A percentile compares a stretch with the other conserved stretches of the same genome.
These are phyloP conservation scores for Pseudomyrmex dendroicus DNA, from an alignment of 1,140 invertebrate genomes.

Conservation along the genomic window DNA sequence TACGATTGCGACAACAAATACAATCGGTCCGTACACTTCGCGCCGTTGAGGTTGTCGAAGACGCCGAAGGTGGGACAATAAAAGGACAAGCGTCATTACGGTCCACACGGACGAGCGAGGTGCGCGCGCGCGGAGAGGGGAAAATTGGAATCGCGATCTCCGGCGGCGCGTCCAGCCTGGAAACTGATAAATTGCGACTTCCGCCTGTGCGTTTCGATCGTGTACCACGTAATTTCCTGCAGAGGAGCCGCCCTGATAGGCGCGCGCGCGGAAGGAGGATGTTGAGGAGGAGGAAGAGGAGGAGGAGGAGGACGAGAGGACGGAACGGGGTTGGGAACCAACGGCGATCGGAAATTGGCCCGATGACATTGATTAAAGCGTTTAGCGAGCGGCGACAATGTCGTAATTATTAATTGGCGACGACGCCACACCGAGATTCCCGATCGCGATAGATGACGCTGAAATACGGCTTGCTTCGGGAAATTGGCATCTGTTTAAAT, in stretches of 20 bases:
- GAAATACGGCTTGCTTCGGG: slow-evolving; percentile 45
- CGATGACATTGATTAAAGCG: slow-evolving; percentile 86
- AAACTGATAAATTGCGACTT: slow-evolving; percentile 84
- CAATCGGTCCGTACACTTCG: neutral
- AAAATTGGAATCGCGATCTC: slow-evolving; percentile 69
- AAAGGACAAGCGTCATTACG: slow-evolving; percentile 45
- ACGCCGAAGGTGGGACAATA: slow-evolving; percentile 8
- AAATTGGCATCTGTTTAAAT: slow-evolving; percentile 31
- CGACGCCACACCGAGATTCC: slow-evolving; percentile 79
- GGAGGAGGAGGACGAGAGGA: slow-evolving; percentile 52
- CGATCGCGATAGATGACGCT: slow-evolving; percentile 54
- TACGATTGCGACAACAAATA: slow-evolving; percentile 37
- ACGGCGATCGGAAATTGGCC: slow-evolving; percentile 85
- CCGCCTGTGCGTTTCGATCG: slow-evolving; percentile 79
- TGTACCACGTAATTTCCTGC: slow-evolving; percentile 81
- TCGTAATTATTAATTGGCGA: slow-evolving; percentile 84
- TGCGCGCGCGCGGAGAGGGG: slow-evolving; percentile 30
- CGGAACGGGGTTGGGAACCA: slow-evolving; percentile 74
- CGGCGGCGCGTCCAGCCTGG: slow-evolving; percentile 70
- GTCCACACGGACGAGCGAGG: slow-evolving; percentile 44
- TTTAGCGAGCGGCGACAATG: slow-evolving; percentile 82
- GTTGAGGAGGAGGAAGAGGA: slow-evolving; percentile 24
- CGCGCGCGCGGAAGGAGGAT: slow-evolving; percentile 62
- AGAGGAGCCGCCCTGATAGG: slow-evolving; percentile 74
- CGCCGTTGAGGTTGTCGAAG: slow-evolving; percentile 23